Evolutionary conservation across 2,797 vertebrate species (phyloP), one percentile per base, ranked within the genome.

Genomic region (Eulemur albifrons): DNA sequence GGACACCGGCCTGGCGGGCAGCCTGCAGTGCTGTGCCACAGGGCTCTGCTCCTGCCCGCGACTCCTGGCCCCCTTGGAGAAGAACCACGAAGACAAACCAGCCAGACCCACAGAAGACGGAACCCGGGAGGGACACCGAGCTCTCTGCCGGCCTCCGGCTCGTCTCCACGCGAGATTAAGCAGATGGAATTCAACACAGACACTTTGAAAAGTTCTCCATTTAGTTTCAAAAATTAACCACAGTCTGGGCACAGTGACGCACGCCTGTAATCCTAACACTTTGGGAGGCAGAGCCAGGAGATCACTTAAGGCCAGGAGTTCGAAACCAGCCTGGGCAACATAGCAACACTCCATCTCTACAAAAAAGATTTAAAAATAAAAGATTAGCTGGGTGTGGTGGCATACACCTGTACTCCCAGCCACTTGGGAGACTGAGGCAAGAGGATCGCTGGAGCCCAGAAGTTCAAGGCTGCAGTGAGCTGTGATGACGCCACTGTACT

Each of bases 71-170:
- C 8, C 0, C 73, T 17, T 15, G 83, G 65, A 40, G 73, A 72
- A 72, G 80, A 84, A 32, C 32, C 4, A 8, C 7, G 30, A 35
- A 65, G 23, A 75, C 59, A 25, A 54, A 48, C 6, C 40, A 18
- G 1, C 11, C 43, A 35, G 65, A 9, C 1, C 9, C 17, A 7
- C 45, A 69, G 70, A 35, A 6, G 23, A 54, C 32, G 32, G 76
- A 67, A 15, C 11, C 2, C 7, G 0, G 9, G 59, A 90, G 50
- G 77, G 90, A 69, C 83, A 1, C 23, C 0, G 0, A 7, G 4
- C 20, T 0, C 18, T 63, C 0, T 0, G 9, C 2, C 0, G 5
- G 48, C 20, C 10, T 45, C 63, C 17, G 4, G 20, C 43, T 2
- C 7, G 12, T 1, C 79, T 79, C 63, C 13, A 21, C 35, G 12